These are phyloP conservation scores for Ectropis crepuscularia DNA, from an alignment of 2,888 invertebrate genomes.

Conservation along the genomic window DNA sequence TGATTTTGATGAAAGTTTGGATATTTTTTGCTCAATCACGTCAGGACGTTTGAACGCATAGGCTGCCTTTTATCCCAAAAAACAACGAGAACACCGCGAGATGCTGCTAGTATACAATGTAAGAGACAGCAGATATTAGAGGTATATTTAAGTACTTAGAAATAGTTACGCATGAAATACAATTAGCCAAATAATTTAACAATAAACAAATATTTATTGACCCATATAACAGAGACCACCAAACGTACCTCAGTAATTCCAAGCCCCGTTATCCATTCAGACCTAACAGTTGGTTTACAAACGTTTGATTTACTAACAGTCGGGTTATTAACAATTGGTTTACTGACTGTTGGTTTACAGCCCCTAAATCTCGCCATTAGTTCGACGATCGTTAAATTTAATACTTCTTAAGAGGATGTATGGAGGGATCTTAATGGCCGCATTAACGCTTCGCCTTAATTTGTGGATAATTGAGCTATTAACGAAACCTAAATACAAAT, in stretches of 20 bases:
- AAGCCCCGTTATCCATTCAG: slow-evolving; percentile 24
- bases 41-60: no score
- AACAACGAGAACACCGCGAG: no score
- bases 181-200: background rate
- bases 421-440: slow-evolving; percentile 16
- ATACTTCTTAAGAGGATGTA: slow-evolving; percentile 5
- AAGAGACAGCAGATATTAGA: no score
- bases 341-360: slow-evolving; percentile 22
- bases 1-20: no score
- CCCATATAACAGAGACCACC: slow-evolving; percentile 5
- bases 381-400: background rate
- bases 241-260: background rate
- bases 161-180: background rate
- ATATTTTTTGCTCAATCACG: no score
- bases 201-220: slow-evolving; percentile 1
- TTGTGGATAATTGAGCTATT: slow-evolving; percentile 25
- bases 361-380: background rate
- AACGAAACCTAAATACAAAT: slow-evolving; percentile 18
- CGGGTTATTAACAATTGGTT: slow-evolving; percentile 27
- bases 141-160: no score
- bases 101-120: background rate
- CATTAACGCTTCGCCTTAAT: slow-evolving; percentile 28
- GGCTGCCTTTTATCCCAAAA: no score
- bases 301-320: slow-evolving; percentile 29
- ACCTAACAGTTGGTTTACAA: slow-evolving; percentile 19